Evolutionary conservation across 2,888 invertebrate genomes (phyloP), one percentile per base, ranked within the genome.

Genomic region (Gymnoscelis rufifasciata): DNA sequence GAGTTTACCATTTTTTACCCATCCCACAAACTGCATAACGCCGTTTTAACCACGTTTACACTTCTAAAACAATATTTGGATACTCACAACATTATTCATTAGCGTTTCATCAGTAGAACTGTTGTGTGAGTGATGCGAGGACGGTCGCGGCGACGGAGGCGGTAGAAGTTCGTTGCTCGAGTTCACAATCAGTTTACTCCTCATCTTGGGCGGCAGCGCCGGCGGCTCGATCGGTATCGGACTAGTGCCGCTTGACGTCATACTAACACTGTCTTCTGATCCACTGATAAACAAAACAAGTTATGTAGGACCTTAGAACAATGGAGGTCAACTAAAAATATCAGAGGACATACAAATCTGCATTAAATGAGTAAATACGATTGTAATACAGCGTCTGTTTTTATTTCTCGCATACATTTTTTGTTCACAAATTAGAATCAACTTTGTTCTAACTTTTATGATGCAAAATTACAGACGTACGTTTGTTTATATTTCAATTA

Each of bases 151-250:
- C 12, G 87, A 87, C 1, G 84, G 78, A 11, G 87, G 86, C 11
- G 87, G 84, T 37, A 86, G 43, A 3, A 86, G 62, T 62, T 88
- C 86, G 56, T 83, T 86, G 64, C 83, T 83, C 33, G 83, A 79
- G 56, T 75, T 79, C 54, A 82, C 62, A 53, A 78, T 76, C 30
- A 82, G 86, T 78, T 79, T 87, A 51, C 54, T 79, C 59, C 76
- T 90, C 77, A 80, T 86, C 68, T 90, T 90, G 30, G 91, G 91
- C 19, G 91, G 91, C 47, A 91, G 62, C 11, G 90, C 90, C 1
- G 90, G 90, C 10, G 84, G 86, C 56, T 82, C 86, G 33, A 69
- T 84, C 60, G 73, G 90, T 67, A 77, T 79, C 54, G 75, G 90
- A 81, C 90, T 74, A 68, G 88, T 74, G 58, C 82, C 65, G 74